Base-by-base conservation (phyloP, 2,113 vertebrate species). In the Illadopsis cleaveri region DNA sequence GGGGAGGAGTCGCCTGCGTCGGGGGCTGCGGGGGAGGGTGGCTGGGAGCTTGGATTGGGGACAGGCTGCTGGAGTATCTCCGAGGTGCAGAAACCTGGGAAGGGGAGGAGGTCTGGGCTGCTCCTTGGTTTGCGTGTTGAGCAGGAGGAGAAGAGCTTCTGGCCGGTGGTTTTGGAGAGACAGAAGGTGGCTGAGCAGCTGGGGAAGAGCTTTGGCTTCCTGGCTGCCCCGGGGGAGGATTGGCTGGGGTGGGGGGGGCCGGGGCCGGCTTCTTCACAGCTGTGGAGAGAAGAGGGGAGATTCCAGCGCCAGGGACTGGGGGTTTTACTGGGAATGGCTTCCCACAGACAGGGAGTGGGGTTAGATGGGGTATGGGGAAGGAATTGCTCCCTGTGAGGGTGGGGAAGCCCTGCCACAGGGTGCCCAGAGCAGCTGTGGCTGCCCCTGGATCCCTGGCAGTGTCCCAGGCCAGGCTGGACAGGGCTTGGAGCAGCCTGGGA, bases 181-280 rank as follows among this genome's bases (percentile, higher is more conserved):
- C 93, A 61, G 98, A 98, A 35, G 98, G 97, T 16, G 98, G 97
- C n/a, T 98, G 97, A 19, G 98, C 86, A 60, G 98, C 89, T 33
- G 97, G 94, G 25, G 98, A 50, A 89, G 98, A 66, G 15, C 95
- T 93, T 42, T 98, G 98, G 91, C 92, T 97, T 57, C 96, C 97
- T 1, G 98, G 98, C 92, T 99, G 99, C 54, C 98, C 97, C 2
- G 99, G 99, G 0, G 98, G 99, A 5, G 98, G 98, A 97, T 98
- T 99, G 65, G 98, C 96, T 18, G 99, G 99, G 84, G 99, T 99
- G 7, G 99, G 99, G 51, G 99, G 99, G 12, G 99, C 98, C 3
- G 99, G 99, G 0, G 99, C 99, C 6, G 99, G 99, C 91, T 99
- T 99, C 84, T 99, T 99, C 86, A 99, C 96, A 75, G 98, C 99